Evolutionary conservation across 1,140 invertebrate genomes (phyloP), one percentile per base, ranked within the genome.

Genomic region (Acromyrmex echinatior): DNA sequence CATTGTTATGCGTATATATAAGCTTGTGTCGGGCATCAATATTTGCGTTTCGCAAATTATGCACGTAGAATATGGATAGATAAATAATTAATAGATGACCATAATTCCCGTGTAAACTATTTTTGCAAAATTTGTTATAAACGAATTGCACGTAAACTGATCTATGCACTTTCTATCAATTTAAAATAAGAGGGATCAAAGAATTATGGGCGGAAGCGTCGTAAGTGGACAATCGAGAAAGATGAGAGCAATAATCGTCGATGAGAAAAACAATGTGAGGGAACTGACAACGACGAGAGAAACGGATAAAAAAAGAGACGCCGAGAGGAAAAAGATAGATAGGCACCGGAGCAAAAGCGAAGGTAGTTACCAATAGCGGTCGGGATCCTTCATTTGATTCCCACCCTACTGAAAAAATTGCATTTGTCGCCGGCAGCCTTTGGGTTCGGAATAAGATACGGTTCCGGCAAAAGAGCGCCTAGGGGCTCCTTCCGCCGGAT

Each of bases 301-400:
- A 70, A 21, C 45, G 66, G n/a, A 35, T 31, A 7, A 10, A 71
- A 70, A 2, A 39, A 73, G 63, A 56, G 21, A 71, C 4, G 14
- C 28, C 39, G n/a, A 1, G 25, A 31, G 87, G 68, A 86, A 77
- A 58, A 28, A 10, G 79, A 58, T 45, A 56, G 66, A 71, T 60
- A 74, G 78, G 82, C 66, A 73, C 21, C 82, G 82, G 87, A 90
- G 87, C 89, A 92, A 91, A 91, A 92, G 91, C 90, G 88, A 90
- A 86, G 84, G 63, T 88, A 90, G 91, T 93, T 92, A 92, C 91
- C 81, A 85, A 92, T 90, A 89, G 81, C 86, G 90, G 88, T 92
- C 77, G 90, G 78, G 92, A 92, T 93, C 92, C 91, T 77, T 92
- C 93, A 92, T 93, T 93, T 93, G 89, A 92, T 92, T 92, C 80